phyloP scores from a whole-genome alignment of 2,113 vertebrate genomes.

The Tychaedon coryphoeus region DNA sequence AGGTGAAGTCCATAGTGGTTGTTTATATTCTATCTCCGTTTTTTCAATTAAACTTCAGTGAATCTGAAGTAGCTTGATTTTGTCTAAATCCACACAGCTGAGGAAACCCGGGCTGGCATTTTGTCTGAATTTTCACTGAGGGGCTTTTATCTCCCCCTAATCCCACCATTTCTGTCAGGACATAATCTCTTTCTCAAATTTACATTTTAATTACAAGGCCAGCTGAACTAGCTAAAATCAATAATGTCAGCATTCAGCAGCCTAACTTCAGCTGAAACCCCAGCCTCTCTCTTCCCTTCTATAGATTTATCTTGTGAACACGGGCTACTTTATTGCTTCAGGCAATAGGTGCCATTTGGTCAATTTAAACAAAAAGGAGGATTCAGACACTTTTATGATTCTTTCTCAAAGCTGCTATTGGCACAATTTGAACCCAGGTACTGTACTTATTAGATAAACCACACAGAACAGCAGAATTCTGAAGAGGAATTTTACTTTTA shows the following conservation, averaged over 20 bases:
- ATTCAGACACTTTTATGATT: conserved; percentile 45
- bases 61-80: conserved; percentile 59
- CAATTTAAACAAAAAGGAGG: conserved; percentile 77
- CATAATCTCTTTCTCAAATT: conserved; percentile 98
- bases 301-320: conserved; percentile 85
- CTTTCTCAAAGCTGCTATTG: neutral
- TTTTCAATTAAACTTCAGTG: conserved; percentile 67
- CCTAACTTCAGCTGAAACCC: conserved; percentile 72
- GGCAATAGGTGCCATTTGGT: conserved; percentile 83
- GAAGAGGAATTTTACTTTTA: neutral
- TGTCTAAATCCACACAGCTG: conserved; percentile 68
- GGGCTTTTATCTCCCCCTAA: conserved; percentile 90
- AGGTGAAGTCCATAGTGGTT: neutral
- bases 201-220: conserved; percentile 99
- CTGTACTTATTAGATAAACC: neutral
- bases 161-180: conserved; percentile 95
- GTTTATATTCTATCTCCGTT: conserved; percentile 33
- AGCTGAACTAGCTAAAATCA: conserved; percentile 94
- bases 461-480: neutral
- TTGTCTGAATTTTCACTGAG: conserved; percentile 80
- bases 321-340: conserved; percentile 76
- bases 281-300: conserved; percentile 82
- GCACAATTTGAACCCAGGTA: neutral
- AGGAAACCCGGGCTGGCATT: conserved; percentile 64
- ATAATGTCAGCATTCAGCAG: conserved; percentile 84